Evolutionary conservation across 1,140 invertebrate genomes (phyloP).

Genomic region (Drosophila subobscura): DNA sequence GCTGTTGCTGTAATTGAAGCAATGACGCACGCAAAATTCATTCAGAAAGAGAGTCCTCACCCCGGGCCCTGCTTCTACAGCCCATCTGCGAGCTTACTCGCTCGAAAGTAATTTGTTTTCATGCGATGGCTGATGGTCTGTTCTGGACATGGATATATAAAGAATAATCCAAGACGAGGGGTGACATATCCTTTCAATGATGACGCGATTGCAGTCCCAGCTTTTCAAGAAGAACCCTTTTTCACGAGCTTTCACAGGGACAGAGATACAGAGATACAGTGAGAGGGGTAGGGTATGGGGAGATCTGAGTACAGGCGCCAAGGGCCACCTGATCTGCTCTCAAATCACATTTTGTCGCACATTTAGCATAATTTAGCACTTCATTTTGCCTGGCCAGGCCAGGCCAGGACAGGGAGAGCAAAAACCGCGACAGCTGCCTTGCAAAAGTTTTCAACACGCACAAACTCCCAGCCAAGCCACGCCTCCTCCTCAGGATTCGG

Average conservation of each 20-base stretch:
- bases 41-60: constrained; percentile 2
- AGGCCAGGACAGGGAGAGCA: constrained; percentile 10
- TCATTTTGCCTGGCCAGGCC: constrained; percentile 49
- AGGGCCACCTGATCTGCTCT: constrained; percentile 33
- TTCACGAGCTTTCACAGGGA: background rate
- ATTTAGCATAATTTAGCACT: constrained; percentile 80
- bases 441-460: constrained; percentile 31
- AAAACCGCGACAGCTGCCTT: constrained; percentile 63
- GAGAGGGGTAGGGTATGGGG: too few species aligned
- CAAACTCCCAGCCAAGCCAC: background rate
- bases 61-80: background rate
- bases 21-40: constrained; percentile 69
- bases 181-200: constrained; percentile 21
- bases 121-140: constrained; percentile 44
- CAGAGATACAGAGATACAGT: background rate
- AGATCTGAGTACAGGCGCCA: constrained; percentile 13
- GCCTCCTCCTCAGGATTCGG: constrained; percentile 1
- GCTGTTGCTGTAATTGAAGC: constrained; percentile 62
- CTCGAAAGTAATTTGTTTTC: constrained; percentile 72
- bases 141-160: constrained; percentile 37
- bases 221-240: constrained; percentile 34
- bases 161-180: constrained; percentile 15
- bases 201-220: constrained; percentile 33
- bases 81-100: constrained; percentile 47
- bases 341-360: constrained; percentile 70